phyloP scores from a whole-genome alignment of 2,797 vertebrate species.

The Lepus oiostolus region DNA sequence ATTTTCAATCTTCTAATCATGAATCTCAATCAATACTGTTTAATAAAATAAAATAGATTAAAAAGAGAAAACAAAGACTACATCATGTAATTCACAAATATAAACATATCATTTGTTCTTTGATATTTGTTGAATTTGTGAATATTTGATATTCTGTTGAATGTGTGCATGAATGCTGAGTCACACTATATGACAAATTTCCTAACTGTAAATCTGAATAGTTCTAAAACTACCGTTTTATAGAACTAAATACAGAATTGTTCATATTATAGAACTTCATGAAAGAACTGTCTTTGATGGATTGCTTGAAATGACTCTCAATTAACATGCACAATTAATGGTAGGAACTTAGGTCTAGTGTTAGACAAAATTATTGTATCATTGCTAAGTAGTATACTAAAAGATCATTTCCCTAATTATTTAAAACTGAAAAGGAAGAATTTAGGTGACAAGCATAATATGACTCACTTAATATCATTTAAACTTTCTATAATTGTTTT shows the following conservation, averaged over 20 bases:
- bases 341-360: constrained; percentile 47
- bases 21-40: neutral
- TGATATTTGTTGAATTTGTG: neutral
- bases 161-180: neutral
- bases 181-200: neutral
- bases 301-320: constrained; percentile 53
- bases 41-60: neutral
- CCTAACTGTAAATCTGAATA: neutral
- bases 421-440: constrained; percentile 54
- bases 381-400: neutral
- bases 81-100: neutral
- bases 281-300: neutral
- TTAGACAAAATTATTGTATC: constrained; percentile 29
- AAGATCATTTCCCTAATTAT: constrained; percentile 70
- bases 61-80: neutral
- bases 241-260: constrained; percentile 12
- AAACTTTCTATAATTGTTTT: constrained; percentile 69
- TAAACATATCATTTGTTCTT: neutral
- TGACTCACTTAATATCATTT: constrained; percentile 52
- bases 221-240: neutral
- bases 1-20: neutral
- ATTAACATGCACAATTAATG: constrained; percentile 54
- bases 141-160: neutral
- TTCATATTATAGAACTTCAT: constrained; percentile 44
- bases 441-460: constrained; percentile 66